Conservation (phyloP, 2,888 invertebrate genomes). For the Ophioninae sp. region DNA sequence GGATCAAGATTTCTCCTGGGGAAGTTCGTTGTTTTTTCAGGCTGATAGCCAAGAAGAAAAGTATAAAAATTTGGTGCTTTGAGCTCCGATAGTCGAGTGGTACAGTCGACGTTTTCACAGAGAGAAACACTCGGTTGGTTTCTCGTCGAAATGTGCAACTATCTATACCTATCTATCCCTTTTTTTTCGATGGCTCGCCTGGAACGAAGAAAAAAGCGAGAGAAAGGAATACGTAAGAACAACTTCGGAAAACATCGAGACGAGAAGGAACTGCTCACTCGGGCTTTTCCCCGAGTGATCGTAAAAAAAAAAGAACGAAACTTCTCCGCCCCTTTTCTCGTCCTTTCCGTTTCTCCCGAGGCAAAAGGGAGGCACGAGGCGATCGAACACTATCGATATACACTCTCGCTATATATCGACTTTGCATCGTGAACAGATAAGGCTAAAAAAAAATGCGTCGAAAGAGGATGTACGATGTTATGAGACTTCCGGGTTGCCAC, state of each 20-base stretch:
- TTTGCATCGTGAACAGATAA: conserved; percentile 12
- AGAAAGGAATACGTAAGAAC: background rate
- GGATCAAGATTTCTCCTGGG: too few relatives aligned
- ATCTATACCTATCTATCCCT: background rate
- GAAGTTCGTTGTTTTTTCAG: too few relatives aligned
- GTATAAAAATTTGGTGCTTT: background rate
- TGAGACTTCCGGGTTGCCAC: conserved; percentile 32
- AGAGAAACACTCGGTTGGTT: conserved; percentile 20
- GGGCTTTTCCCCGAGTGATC: conserved; percentile 40
- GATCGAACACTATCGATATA: background rate
- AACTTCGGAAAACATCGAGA: conserved; percentile 9
- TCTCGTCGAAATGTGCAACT: background rate
- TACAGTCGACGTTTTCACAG: conserved; percentile 12
- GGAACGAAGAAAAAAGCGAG: conserved; percentile 5
- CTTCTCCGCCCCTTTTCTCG: conserved; percentile 15
- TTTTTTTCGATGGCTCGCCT: background rate
- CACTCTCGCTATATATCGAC: conserved; percentile 10
- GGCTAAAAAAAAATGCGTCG: too few relatives aligned
- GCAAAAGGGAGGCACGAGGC: background rate
- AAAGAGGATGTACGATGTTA: conserved; percentile 2
- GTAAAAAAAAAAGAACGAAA: conserved; percentile 24
- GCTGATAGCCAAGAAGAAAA: too few relatives aligned
- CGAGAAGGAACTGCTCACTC: conserved; percentile 20
- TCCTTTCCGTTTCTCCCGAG: background rate
- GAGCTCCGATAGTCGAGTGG: background rate